phyloP scores from a whole-genome alignment of 2,888 invertebrate genomes.

The Drosophila tanythrix region DNA sequence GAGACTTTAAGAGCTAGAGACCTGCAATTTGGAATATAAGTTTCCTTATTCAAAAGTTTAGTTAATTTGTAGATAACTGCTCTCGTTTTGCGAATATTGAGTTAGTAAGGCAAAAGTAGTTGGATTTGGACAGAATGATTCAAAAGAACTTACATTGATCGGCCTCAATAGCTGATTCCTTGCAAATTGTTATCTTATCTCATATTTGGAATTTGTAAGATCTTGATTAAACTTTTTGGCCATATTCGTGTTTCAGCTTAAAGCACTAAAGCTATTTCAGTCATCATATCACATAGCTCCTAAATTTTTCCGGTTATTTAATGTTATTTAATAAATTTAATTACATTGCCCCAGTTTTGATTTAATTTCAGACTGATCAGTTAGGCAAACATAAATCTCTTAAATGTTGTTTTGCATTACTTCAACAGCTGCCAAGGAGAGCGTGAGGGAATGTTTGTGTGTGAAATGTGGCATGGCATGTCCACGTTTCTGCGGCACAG shows the following conservation, averaged over 20 bases:
- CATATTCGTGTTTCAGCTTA: too few relatives aligned
- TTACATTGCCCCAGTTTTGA: neutral
- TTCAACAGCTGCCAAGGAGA: slow-evolving; percentile 1
- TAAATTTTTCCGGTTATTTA: neutral
- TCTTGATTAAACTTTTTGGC: neutral
- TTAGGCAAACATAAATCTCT: too few relatives aligned
- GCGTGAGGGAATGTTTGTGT: slow-evolving; percentile 31
- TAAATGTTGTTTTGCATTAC: neutral
- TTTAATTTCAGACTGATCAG: neutral
- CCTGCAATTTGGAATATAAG: neutral
- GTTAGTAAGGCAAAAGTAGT: too few relatives aligned
- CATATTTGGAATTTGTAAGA: neutral
- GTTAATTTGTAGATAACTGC: neutral
- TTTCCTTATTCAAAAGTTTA: neutral
- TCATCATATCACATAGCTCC: too few relatives aligned
- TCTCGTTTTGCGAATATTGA: neutral
- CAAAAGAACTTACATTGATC: neutral
- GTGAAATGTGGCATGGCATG: neutral
- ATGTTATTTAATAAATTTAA: neutral
- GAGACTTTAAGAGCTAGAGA: neutral
- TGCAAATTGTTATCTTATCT: too few relatives aligned
- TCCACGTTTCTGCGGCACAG: neutral
- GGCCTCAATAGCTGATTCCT: neutral
- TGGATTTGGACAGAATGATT: too few relatives aligned
- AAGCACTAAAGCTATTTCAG: too few relatives aligned